Evolutionary conservation across 1,140 invertebrate species (phyloP), one percentile per base, ranked within the genome.

Genomic region (Matsumurasca onukii): DNA sequence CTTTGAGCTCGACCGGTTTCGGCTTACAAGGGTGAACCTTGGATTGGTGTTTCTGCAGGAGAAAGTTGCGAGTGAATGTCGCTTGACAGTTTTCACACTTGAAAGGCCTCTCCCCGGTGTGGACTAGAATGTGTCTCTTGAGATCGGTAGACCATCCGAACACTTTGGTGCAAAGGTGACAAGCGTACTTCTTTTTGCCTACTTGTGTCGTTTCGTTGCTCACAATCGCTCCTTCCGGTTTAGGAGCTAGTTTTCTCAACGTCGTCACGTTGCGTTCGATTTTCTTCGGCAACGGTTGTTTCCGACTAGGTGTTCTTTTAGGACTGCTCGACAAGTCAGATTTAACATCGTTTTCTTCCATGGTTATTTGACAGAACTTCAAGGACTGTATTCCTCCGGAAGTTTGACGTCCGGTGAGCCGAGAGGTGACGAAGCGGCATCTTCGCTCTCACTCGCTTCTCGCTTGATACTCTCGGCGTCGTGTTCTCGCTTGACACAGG

Each of bases 1-100:
- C 24, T 29, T 59, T 59, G 5, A 25, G 24, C 22, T 2, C 55
- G 15, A 34, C 55, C 45, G 69, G 68, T n/a, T 71, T 70, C 22
- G 61, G 57, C 22, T 68, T 52, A n/a, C 59, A 71, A 13, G 72
- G 70, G 69, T 78, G 76, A 45, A 75, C 45, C 73, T 77, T 77
- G 2, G 66, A 48, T 49, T 74, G 57, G 71, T 80, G 79, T 70
- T 79, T 80, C 71, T 78, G 76, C 48, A 80, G 69, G 20, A 80
- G 70, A 69, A 78, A 79, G 61, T 79, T 80, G 30, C 79, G 71
- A 12, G 78, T 79, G 70, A 95, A 96, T 1, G 90, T 87, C 78
- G 92, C 86, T 24, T 87, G 83, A 78, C 92, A 95, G 71, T 86
- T 85, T 73, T 86, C 86, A 78, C 93, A 95, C 73, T 88, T 87